Evolutionary conservation across 2,888 invertebrate species (phyloP), one percentile per base, ranked within the genome.

Genomic region (Dusona sp.): DNA sequence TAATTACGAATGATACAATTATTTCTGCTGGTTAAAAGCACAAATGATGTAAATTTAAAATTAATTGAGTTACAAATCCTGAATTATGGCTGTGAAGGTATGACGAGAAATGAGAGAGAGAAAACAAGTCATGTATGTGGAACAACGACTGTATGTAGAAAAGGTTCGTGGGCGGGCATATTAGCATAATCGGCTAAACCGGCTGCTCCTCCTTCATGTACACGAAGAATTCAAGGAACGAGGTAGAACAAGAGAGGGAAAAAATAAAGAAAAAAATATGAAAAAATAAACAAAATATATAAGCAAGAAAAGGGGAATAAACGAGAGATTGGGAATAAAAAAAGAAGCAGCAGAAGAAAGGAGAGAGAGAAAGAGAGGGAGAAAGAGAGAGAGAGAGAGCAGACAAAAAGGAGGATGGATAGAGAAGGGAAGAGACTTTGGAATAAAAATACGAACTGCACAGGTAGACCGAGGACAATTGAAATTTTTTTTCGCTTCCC

Each of bases 161-260:
- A 68, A 81, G 80, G 54, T 84, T 85, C 80, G 88, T 87, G 88
- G 88, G 87, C 84, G 87, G 79, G 87, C 77, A 83, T 84, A 87
- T 88, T 88, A 86, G 85, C 87, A 87, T 88, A 88, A 88, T 88
- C 88, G 87, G 87, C 79, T 79, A 77, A 85, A 79, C 79, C 85
- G 79, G 83, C 83, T 85, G 84, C 80, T 80, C 68, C 67, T 79
- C 80, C 83, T 83, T 85, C 82, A 70, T 85, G 75, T 83, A 74
- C 74, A 72, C 54, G 64, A 73, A 79, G 83, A 85, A 82, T 72
- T 79, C 82, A 74, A 75, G 54, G 79, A 83, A 65, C 64, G 79
- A 65, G 48, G 38, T 61, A 61, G 61, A 29, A 61, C 29, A 25
- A 78, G 65, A 64, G 65, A 19, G 8, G 7, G 38, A 38, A 3